phyloP scores from a whole-genome alignment of 2,113 vertebrate genomes.

The Physeter macrocephalus region DNA sequence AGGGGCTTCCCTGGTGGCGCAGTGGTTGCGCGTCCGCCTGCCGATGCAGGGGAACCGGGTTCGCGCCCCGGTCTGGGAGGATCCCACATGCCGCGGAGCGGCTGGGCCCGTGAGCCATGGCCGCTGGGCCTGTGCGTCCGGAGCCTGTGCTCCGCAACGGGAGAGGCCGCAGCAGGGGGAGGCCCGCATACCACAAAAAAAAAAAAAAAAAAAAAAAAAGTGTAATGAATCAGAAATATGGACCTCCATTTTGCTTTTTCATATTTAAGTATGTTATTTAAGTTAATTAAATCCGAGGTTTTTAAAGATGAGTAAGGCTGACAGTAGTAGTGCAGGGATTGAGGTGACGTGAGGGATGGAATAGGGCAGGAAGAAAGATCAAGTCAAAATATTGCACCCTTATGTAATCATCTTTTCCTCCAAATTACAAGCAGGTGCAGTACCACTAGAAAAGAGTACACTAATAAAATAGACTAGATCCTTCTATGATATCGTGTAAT shows the following conservation, averaged over 20 bases:
- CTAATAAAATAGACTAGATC: not conserved
- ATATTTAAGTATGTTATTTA: not conserved
- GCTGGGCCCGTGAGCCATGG: too few species aligned
- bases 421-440: not conserved
- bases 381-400: not conserved
- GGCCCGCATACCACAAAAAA: too few species aligned
- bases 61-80: too few species aligned
- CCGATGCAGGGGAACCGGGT: too few species aligned
- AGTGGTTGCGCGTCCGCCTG: too few species aligned
- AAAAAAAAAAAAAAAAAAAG: too few species aligned
- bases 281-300: not conserved
- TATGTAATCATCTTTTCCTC: not conserved
- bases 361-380: not conserved
- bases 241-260: not conserved
- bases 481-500: not conserved
- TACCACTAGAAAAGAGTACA: not conserved
- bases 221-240: not conserved
- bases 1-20: too few species aligned
- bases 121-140: too few species aligned
- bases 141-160: too few species aligned
- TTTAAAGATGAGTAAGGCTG: not conserved
- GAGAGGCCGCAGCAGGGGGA: too few species aligned
- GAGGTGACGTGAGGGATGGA: rapidly evolving
- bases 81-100: too few species aligned
- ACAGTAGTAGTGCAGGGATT: not conserved